Base-by-base conservation (phyloP, 2,888 invertebrate genomes). In the Drosophila mulleri region DNA sequence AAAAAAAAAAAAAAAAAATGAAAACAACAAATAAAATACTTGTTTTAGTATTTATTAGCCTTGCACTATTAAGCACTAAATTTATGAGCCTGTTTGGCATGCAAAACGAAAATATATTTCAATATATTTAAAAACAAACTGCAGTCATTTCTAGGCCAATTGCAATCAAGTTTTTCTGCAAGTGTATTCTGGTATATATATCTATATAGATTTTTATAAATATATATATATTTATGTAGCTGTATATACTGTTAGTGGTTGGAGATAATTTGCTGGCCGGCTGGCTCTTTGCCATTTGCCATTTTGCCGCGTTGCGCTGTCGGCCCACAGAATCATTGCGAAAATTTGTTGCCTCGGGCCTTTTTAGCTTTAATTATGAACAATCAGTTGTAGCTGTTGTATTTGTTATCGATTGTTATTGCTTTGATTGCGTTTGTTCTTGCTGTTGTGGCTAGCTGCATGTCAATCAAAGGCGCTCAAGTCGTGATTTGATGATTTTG, bases 401-500 rank as follows among this genome's bases (percentile, higher is more conserved):
- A 53, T 53, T 39, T 53, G 39, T 53, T 53, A 53, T 53, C 53
- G 53, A 53, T 53, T 53, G 39, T 11, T 23, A 39, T 60, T 78
- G 61, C 35, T 67, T n/a, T 71, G 26, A 26, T 23, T 63, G 56
- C 26, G 26, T 9, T 54, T 47, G 35, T 42, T 29, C 26, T 42
- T 71, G 42, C 39, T 67, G 54, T 52, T 69, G 54, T 32, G 26
- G 47, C 47, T 39, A 59, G 73, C 60, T 74, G 71, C 82, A 83
- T 84, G 86, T 86, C 86, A 86, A 89, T 89, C 88, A 86, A 88
- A 82, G 77, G 71, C 73, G 75, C 75, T 83, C 75, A 77, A 84
- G 72, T 89, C 89, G 86, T 86, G 86, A 89, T 88, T 89, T 88
- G 89, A 88, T 89, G 85, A 80, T 88, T 87, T 87, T 80, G 64